These are phyloP conservation scores for Nematostella vectensis DNA, from an alignment of 92 coral and sea anemone genomes.

Conservation along the genomic window DNA sequence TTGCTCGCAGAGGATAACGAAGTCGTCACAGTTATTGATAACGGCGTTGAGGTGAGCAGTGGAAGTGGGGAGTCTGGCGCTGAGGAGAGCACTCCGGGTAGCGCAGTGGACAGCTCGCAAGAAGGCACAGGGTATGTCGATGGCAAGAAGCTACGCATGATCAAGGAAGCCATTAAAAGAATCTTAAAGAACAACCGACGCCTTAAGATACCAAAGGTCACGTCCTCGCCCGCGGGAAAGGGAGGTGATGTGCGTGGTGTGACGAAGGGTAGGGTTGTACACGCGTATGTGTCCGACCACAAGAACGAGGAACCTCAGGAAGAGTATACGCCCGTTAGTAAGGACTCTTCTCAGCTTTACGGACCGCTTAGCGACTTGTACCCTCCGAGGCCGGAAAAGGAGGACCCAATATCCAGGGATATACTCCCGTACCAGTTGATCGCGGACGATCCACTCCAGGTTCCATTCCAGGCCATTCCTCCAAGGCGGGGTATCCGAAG, in stretches of 20 bases:
- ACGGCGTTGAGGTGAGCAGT: too few relatives aligned
- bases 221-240: background rate
- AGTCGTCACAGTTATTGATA: background rate
- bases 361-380: background rate
- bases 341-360: background rate
- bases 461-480: slow-evolving; percentile 2
- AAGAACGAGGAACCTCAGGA: background rate
- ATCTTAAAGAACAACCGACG: slow-evolving; percentile 17
- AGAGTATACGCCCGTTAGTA: background rate
- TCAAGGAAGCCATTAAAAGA: slow-evolving; percentile 24
- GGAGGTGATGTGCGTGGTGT: background rate
- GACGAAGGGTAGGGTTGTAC: slow-evolving; percentile 20
- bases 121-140: slow-evolving; percentile 6
- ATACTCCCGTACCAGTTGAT: slow-evolving; percentile 1
- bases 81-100: background rate
- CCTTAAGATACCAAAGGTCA: slow-evolving; percentile 6
- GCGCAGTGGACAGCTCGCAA: background rate
- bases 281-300: slow-evolving; percentile 27
- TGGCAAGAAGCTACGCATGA: slow-evolving; percentile 20
- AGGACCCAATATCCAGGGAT: background rate
- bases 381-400: background rate
- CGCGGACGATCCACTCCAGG: background rate
- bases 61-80: too few relatives aligned
- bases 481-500: background rate
- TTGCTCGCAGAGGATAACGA: background rate